Evolutionary conservation across 2,113 vertebrate species (phyloP).

Genomic region (Aphyosemion australe): DNA sequence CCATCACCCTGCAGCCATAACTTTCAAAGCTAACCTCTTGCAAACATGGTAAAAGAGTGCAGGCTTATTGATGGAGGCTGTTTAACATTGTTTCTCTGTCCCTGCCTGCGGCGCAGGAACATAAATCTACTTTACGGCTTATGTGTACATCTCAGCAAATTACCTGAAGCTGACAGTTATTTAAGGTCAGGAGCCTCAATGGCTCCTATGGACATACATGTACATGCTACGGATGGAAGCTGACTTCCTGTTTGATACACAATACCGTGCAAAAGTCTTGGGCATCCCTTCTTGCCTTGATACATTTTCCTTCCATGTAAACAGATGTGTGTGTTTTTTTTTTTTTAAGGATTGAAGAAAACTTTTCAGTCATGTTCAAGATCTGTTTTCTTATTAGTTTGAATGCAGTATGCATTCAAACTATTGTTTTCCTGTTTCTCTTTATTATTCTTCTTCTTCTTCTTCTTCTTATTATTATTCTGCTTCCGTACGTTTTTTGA

Average conservation of each 20-base stretch:
- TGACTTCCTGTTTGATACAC: slow-evolving; percentile 26
- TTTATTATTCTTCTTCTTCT: too few relatives aligned
- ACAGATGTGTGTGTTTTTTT: too few relatives aligned
- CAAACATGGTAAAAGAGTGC: slow-evolving; percentile 47
- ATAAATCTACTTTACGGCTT: slow-evolving; percentile 63
- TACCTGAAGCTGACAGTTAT: slow-evolving; percentile 28
- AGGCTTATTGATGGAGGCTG: slow-evolving; percentile 70
- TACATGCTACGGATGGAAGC: slow-evolving; percentile 30
- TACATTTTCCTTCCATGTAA: background rate
- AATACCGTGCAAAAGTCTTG: slow-evolving; percentile 15
- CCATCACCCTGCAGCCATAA: slow-evolving; percentile 54
- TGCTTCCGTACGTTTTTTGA: too few relatives aligned
- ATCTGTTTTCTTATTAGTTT: too few relatives aligned
- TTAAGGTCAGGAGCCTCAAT: slow-evolving; percentile 42
- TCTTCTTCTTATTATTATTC: too few relatives aligned
- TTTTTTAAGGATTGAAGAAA: too few relatives aligned
- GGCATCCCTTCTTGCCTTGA: too few relatives aligned
- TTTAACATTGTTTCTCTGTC: slow-evolving; percentile 67
- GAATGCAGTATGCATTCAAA: too few relatives aligned
- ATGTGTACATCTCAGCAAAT: slow-evolving; percentile 44
- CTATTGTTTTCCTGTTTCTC: too few relatives aligned
- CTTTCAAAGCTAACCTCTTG: slow-evolving; percentile 58
- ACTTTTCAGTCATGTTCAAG: too few relatives aligned
- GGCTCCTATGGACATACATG: slow-evolving; percentile 28
- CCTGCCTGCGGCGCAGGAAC: slow-evolving; percentile 38